Conservation (phyloP, 2,888 invertebrate genomes). For the Clitarchus hookeri region DNA sequence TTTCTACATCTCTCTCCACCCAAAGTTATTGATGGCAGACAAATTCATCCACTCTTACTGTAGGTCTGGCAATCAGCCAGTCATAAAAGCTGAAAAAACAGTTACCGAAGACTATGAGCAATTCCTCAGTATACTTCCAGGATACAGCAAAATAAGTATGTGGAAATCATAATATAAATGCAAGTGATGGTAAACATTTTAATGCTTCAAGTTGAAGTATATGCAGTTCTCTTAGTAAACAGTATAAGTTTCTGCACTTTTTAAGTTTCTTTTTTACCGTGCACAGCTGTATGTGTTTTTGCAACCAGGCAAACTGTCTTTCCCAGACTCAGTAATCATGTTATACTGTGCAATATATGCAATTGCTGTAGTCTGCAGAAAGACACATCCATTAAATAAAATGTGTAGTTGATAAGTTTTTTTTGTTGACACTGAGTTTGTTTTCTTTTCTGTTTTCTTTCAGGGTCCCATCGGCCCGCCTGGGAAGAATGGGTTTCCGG, state of each 20-base stretch:
- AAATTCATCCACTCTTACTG: too few relatives aligned
- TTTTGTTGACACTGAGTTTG: constrained; percentile 46
- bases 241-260: constrained; percentile 16
- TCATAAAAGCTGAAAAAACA: too few relatives aligned
- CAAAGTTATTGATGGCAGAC: too few relatives aligned
- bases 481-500: constrained; percentile 91
- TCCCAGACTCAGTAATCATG: neutral
- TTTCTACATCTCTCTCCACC: too few relatives aligned
- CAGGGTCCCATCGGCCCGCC: constrained; percentile 81
- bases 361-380: neutral
- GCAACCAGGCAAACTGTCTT: neutral
- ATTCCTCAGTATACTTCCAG: too few relatives aligned
- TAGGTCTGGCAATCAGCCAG: too few relatives aligned
- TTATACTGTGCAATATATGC: neutral
- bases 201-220: neutral
- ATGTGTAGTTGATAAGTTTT: constrained; percentile 32
- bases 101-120: too few relatives aligned
- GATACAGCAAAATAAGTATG: too few relatives aligned
- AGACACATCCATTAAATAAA: neutral
- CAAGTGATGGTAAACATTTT: neutral
- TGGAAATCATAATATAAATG: too few relatives aligned
- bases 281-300: neutral
- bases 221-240: neutral
- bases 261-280: constrained; percentile 22
- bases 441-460: constrained; percentile 50